Percentiles rank a stretch among this genome's conserved stretches.
These are phyloP conservation scores for Ceratosolen solmsi DNA, from an alignment of 1,140 invertebrate genomes.

Conservation along the genomic window DNA sequence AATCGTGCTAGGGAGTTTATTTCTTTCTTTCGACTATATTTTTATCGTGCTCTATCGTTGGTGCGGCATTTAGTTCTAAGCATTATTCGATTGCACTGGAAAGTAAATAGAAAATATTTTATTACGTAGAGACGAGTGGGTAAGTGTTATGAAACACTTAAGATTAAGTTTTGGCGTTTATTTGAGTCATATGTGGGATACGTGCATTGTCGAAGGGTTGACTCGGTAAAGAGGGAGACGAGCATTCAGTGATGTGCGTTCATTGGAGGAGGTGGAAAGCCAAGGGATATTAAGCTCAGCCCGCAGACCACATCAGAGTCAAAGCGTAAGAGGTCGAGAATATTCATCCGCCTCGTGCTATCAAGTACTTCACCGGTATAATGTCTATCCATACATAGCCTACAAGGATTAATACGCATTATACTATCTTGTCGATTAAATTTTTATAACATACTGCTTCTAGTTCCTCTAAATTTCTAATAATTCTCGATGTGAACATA, in stretches of 20 bases:
- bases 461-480: no score
- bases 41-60: no score
- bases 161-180: slow-evolving; percentile 17
- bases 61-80: background rate
- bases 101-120: background rate
- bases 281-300: slow-evolving; percentile 70
- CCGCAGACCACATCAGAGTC: slow-evolving; percentile 72
- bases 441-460: no score
- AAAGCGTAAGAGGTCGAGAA: slow-evolving; percentile 63
- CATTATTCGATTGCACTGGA: background rate
- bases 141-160: slow-evolving; percentile 20
- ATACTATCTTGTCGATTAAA: background rate
- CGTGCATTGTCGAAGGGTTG: slow-evolving; percentile 53
- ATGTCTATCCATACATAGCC: background rate
- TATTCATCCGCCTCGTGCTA: slow-evolving; percentile 60
- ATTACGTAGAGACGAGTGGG: no score
- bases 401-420: slow-evolving; percentile 12
- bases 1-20: background rate
- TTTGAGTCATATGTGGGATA: slow-evolving; percentile 15
- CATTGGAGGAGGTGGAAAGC: slow-evolving; percentile 71
- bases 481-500: no score
- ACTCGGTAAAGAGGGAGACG: slow-evolving; percentile 60
- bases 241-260: slow-evolving; percentile 65
- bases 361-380: background rate
- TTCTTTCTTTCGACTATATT: background rate